Percentiles rank a stretch among this genome's conserved stretches.
phyloP scores from a whole-genome alignment of 2,113 vertebrate species.

The Hippocampus abdominalis region DNA sequence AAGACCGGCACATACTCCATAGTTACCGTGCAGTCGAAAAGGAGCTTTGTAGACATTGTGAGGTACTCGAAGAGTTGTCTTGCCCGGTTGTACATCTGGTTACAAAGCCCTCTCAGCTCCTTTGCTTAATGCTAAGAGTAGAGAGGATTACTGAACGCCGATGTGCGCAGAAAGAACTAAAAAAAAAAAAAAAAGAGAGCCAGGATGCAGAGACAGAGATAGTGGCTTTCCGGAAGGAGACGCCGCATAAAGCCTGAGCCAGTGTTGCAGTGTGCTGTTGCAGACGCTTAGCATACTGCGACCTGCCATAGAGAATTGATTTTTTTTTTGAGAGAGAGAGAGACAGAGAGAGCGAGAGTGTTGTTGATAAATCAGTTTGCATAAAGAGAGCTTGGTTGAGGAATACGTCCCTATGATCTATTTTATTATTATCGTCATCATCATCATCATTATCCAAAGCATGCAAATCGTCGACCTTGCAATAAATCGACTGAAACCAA shows the following conservation, averaged over 20 bases:
- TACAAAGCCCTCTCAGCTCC: constrained; percentile 15
- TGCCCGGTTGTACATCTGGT: constrained; percentile 26
- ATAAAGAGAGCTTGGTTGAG: neutral
- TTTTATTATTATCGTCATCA: neutral
- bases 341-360: too few relatives aligned
- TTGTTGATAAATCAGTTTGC: neutral
- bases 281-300: neutral
- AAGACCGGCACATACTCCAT: neutral
- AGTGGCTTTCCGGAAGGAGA: constrained; percentile 2
- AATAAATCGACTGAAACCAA: neutral
- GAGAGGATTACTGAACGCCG: neutral
- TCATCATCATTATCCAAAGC: constrained; percentile 16
- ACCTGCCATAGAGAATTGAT: neutral
- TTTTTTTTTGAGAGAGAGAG: too few relatives aligned
- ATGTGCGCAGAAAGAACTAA: neutral
- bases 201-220: neutral
- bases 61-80: neutral
- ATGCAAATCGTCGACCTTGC: constrained; percentile 3
- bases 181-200: neutral
- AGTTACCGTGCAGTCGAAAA: neutral
- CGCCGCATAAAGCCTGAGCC: neutral
- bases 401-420: neutral
- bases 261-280: neutral
- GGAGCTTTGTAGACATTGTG: neutral
- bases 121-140: constrained; percentile 22